These are phyloP conservation scores for Melanotus villosus DNA, from an alignment of 2,888 invertebrate genomes.

Conservation along the genomic window DNA sequence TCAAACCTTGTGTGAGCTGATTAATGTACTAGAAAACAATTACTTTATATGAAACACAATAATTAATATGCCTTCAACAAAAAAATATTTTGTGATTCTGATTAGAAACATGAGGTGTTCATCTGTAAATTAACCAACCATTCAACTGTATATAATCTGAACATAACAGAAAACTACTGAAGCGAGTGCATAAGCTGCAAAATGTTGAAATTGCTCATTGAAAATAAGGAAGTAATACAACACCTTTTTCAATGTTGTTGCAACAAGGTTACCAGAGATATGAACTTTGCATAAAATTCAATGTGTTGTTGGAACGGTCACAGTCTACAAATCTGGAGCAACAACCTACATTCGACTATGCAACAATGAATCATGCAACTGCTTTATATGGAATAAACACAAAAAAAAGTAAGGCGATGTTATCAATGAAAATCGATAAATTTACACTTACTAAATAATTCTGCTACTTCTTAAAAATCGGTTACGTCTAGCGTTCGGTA, in stretches of 20 bases:
- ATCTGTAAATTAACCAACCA: too few relatives aligned
- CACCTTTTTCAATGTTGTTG: too few relatives aligned
- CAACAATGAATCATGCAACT: conserved; percentile 44
- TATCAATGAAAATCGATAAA: background rate
- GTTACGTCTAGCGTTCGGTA: background rate
- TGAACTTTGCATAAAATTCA: background rate
- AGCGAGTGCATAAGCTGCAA: too few relatives aligned
- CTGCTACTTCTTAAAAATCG: background rate
- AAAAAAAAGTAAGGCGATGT: background rate
- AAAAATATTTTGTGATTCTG: too few relatives aligned
- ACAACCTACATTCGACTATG: conserved; percentile 33
- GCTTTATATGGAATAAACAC: conserved; percentile 44
- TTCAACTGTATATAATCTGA: too few relatives aligned
- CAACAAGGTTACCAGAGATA: background rate
- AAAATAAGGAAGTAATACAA: too few relatives aligned
- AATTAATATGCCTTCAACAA: too few relatives aligned
- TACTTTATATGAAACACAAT: too few relatives aligned
- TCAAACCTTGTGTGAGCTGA: background rate
- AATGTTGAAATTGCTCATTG: too few relatives aligned
- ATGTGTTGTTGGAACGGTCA: background rate
- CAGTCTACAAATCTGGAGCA: conserved; percentile 21
- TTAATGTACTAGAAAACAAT: too few relatives aligned
- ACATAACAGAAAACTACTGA: too few relatives aligned
- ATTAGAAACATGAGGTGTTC: too few relatives aligned
- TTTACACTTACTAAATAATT: background rate